phyloP scores from a whole-genome alignment of 2,797 vertebrate genomes.

The Dermochelys coriacea region DNA sequence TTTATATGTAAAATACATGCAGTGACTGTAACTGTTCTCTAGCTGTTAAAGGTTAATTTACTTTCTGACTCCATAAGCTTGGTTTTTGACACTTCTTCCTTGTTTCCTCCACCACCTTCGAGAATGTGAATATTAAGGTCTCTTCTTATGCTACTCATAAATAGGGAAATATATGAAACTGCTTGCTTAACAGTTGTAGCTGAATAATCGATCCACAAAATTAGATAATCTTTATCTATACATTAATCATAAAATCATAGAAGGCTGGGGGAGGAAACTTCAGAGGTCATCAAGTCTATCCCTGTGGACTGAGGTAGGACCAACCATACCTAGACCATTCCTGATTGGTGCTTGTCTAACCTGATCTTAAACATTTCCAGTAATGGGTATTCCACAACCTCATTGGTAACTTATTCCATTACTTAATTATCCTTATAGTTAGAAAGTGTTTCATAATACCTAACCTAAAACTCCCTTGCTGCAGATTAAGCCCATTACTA shows the following conservation, averaged over 20 bases:
- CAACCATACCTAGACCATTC: neutral
- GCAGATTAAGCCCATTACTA: neutral
- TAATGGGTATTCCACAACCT: neutral
- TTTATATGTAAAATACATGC: constrained; percentile 59
- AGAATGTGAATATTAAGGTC: constrained; percentile 32
- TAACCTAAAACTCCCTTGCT: neutral
- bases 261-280: neutral
- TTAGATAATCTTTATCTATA: constrained; percentile 19
- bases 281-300: neutral
- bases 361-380: neutral
- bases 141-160: neutral
- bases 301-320: neutral
- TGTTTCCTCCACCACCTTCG: constrained; percentile 1
- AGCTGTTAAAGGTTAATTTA: constrained; percentile 50
- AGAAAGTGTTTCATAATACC: neutral
- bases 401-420: neutral
- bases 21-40: constrained; percentile 42
- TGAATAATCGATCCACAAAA: neutral
- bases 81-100: constrained; percentile 27
- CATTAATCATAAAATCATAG: neutral
- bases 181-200: constrained; percentile 6
- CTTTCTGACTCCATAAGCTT: constrained; percentile 56
- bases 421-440: neutral
- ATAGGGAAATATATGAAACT: constrained; percentile 9
- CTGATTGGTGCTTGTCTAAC: neutral